phyloP scores from a whole-genome alignment of 1,140 invertebrate species.

The Diabrotica undecimpunctata region DNA sequence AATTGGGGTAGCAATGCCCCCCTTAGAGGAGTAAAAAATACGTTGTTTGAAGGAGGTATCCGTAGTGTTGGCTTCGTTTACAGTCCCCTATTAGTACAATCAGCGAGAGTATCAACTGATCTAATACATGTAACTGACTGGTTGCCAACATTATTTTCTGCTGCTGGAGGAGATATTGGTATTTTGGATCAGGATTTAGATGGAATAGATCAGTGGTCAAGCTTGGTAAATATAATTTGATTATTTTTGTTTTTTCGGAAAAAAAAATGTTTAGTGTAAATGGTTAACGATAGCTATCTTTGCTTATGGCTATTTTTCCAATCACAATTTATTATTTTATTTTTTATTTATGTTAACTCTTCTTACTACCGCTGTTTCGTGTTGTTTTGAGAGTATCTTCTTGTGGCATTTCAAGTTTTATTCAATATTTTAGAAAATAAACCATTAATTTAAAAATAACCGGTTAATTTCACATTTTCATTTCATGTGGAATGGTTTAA shows the following conservation, averaged over 20 bases:
- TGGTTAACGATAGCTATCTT: too few species aligned
- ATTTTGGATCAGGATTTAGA: conserved; percentile 46
- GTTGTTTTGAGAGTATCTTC: too few species aligned
- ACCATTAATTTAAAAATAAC: too few species aligned
- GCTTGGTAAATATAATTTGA: conserved; percentile 34
- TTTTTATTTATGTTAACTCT: too few species aligned
- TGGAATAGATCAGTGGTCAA: conserved; percentile 53
- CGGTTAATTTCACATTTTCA: too few species aligned
- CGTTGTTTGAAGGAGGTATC: conserved; percentile 64
- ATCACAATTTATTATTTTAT: too few species aligned
- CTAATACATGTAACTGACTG: conserved; percentile 72
- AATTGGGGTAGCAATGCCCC: conserved; percentile 69
- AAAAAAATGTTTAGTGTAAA: background rate
- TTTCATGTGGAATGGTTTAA: too few species aligned
- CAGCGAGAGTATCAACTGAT: conserved; percentile 53
- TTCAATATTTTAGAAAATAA: too few species aligned
- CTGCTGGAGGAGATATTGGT: conserved; percentile 51
- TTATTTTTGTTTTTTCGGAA: background rate
- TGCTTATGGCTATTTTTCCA: too few species aligned
- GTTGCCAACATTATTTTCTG: conserved; percentile 59
- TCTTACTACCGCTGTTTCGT: too few species aligned
- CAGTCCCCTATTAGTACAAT: conserved; percentile 51
- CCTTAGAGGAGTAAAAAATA: conserved; percentile 55
- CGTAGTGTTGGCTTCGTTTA: conserved; percentile 59
- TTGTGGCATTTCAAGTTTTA: too few species aligned